Evolutionary conservation across 1,140 invertebrate species (phyloP), one percentile per base, ranked within the genome.

Genomic region (Prorops nasuta): DNA sequence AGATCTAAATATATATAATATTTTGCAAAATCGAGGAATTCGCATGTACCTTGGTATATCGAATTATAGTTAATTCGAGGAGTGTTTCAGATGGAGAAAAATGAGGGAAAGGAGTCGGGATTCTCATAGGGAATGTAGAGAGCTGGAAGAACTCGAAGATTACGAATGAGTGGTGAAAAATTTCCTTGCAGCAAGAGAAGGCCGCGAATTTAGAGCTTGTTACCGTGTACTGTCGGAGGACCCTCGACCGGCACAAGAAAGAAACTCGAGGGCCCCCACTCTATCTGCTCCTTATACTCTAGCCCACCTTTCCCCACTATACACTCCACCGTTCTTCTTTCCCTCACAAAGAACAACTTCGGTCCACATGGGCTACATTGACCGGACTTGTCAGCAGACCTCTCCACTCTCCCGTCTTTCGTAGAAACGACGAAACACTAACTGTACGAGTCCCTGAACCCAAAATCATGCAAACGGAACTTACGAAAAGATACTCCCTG

Each of bases 201-300:
- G 21, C 24, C 24, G 21, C 40, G 24, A 42, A 42, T 42, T 42
- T 42, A 24, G 21, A 42, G 14, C 40, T 42, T 42, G 40, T 42
- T 42, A 42, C 22, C 18, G 40, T 20, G 8, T 35, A 35, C 34
- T n/a, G 6, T 35, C 7, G 34, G 6, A 35, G 10, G 37, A 38
- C 40, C 40, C 22, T 42, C 21, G 4, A 31, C 10, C 21, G 24
- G 21, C 21, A 28, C 16, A 31, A 42, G 40, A 31, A 42, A 42
- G 21, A 42, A 42, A 22, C 24, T 42, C 10, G 12, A 42, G 40
- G 21, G 24, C 21, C n/a, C 15, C 24, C 18, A 21, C 20, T 9
- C 9, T 12, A n/a, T 28, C 24, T 4, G 24, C 24, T 4, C 24
- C 10, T 28, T 10, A 4, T 28, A 6, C 24, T 10, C 10, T 4